These are phyloP conservation scores for Cybosia mesomella DNA, from an alignment of 2,888 invertebrate species.

Conservation along the genomic window DNA sequence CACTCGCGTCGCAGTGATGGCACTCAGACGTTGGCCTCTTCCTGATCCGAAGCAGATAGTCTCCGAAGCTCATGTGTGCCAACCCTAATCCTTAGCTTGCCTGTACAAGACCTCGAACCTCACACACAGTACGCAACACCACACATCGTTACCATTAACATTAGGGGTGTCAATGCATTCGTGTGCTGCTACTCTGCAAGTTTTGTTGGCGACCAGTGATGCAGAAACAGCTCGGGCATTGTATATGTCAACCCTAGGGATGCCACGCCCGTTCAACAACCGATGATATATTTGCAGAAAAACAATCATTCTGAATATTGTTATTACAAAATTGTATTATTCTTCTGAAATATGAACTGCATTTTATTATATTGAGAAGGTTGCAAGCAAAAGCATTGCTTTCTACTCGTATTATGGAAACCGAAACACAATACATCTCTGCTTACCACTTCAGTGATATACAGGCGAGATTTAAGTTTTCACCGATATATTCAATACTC, in stretches of 20 bases:
- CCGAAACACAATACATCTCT: too few species aligned
- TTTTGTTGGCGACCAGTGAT: conserved; percentile 73
- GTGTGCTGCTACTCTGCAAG: conserved; percentile 62
- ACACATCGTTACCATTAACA: conserved; percentile 63
- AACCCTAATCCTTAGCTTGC: conserved; percentile 54
- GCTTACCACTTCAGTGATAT: too few species aligned
- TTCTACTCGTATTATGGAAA: neutral
- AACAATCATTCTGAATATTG: conserved; percentile 39
- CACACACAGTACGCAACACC: conserved; percentile 57
- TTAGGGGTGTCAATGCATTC: conserved; percentile 75
- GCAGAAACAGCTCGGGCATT: conserved; percentile 74
- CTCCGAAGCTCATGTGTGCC: too few species aligned
- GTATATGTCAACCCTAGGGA: conserved; percentile 79
- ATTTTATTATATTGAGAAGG: neutral
- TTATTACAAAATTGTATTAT: conserved; percentile 23
- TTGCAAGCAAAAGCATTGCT: too few species aligned
- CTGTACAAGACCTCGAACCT: conserved; percentile 56
- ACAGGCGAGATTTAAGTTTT: too few species aligned
- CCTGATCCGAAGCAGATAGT: too few species aligned
- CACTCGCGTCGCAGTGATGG: too few species aligned
- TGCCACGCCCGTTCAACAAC: conserved; percentile 55
- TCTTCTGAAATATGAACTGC: neutral
- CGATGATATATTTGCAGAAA: conserved; percentile 55
- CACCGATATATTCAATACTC: too few species aligned
- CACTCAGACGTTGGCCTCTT: too few species aligned